Conservation (phyloP, 1,140 invertebrate genomes). For the Hormaphis cornu region DNA sequence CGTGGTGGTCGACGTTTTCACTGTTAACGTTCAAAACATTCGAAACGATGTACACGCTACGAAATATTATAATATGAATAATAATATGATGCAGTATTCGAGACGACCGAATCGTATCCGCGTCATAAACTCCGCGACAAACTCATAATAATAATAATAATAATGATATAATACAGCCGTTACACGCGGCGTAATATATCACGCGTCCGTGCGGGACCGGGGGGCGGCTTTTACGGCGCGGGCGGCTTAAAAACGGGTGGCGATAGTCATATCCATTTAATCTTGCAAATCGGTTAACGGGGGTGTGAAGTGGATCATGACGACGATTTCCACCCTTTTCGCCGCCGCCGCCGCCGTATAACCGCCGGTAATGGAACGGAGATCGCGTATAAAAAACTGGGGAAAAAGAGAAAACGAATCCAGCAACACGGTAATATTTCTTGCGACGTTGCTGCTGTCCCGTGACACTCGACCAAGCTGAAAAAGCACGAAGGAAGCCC, state of each 20-base stretch:
- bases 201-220: background rate
- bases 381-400: too few species aligned
- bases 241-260: background rate
- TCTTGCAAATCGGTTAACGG: slow-evolving; percentile 29
- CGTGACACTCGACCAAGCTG: too few species aligned
- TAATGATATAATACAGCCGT: background rate
- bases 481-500: too few species aligned
- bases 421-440: too few species aligned
- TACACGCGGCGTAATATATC: background rate
- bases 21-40: too few species aligned
- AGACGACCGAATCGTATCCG: background rate
- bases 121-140: slow-evolving; percentile 19
- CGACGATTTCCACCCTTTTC: slow-evolving; percentile 8
- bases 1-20: background rate
- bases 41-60: too few species aligned
- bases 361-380: background rate
- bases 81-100: background rate
- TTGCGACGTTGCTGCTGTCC: too few species aligned
- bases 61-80: background rate
- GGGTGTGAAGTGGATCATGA: slow-evolving; percentile 32
- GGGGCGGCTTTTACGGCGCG: background rate
- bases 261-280: slow-evolving; percentile 17
- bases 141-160: slow-evolving; percentile 1
- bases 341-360: background rate
- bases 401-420: too few species aligned